Conservation (phyloP, 2,797 vertebrate genomes). For the Characodon lateralis region DNA sequence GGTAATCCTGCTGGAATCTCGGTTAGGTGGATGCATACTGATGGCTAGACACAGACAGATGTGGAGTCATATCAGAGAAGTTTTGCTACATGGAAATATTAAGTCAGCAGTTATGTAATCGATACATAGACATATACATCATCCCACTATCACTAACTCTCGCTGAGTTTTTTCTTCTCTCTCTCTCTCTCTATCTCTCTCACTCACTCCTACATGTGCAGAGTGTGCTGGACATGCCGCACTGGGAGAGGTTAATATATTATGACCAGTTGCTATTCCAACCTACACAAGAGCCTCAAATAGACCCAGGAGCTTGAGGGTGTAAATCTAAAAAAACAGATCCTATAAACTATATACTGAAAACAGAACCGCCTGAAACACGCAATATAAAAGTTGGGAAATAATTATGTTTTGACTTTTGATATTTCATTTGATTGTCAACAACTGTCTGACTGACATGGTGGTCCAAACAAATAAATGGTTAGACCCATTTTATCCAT, state of each 20-base stretch:
- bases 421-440: too few relatives aligned
- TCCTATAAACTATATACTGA: not conserved
- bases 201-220: slow-evolving; percentile 53
- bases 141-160: slow-evolving; percentile 38
- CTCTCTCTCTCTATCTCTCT: not conserved
- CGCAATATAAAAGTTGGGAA: not conserved
- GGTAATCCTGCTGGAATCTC: slow-evolving; percentile 59
- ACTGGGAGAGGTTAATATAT: slow-evolving; percentile 63
- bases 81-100: slow-evolving; percentile 38
- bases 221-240: slow-evolving; percentile 41
- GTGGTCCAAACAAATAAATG: too few relatives aligned
- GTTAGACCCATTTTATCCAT: too few relatives aligned
- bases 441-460: too few relatives aligned
- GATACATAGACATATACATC: slow-evolving; percentile 32
- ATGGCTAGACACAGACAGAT: slow-evolving; percentile 19
- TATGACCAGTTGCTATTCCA: slow-evolving; percentile 45
- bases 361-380: not conserved
- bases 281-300: slow-evolving; percentile 57
- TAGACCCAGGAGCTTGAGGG: slow-evolving; percentile 39
- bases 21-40: slow-evolving; percentile 32
- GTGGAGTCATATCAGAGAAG: slow-evolving; percentile 16
- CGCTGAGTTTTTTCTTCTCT: not conserved
- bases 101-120: slow-evolving; percentile 62
- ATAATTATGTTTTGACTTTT: not conserved
- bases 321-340: slow-evolving; percentile 16